Percentiles rank a stretch among this genome's conserved stretches.
Conservation (phyloP, 2,113 vertebrate genomes). For the Capreolus pygargus region DNA sequence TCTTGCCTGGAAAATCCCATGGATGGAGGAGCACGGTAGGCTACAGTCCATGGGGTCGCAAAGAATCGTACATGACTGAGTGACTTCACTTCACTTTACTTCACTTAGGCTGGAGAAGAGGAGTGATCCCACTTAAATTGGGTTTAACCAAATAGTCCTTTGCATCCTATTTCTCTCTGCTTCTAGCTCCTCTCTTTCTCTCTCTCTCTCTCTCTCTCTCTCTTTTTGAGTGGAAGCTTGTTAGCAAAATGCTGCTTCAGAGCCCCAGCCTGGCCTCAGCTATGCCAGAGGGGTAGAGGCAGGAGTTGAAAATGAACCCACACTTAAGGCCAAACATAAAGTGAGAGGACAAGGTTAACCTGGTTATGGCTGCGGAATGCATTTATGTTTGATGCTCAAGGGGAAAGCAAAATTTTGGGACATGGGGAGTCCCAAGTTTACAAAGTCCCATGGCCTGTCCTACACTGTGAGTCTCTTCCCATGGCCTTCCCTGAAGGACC, state of each 20-base stretch:
- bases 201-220: background rate
- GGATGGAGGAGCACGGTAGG: too few species aligned
- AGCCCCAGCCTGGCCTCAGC: background rate
- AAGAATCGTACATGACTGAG: too few species aligned
- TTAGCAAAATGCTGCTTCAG: background rate
- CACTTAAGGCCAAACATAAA: background rate
- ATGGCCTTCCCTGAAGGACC: background rate
- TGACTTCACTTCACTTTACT: too few species aligned
- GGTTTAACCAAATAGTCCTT: background rate
- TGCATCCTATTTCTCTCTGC: background rate
- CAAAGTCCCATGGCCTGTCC: background rate
- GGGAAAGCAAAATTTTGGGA: background rate
- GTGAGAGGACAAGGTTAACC: background rate
- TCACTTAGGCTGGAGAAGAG: background rate
- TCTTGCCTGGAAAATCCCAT: too few species aligned
- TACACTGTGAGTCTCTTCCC: background rate
- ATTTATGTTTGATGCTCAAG: background rate
- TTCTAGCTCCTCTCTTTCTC: background rate
- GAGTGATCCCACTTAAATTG: background rate
- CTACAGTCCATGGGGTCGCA: too few species aligned
- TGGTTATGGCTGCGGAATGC: too few species aligned
- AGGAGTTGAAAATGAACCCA: background rate
- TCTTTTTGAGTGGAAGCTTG: background rate
- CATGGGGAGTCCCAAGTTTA: background rate
- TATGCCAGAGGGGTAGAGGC: background rate